phyloP scores from a whole-genome alignment of 2,888 invertebrate species.

The Aethes cnicana region DNA sequence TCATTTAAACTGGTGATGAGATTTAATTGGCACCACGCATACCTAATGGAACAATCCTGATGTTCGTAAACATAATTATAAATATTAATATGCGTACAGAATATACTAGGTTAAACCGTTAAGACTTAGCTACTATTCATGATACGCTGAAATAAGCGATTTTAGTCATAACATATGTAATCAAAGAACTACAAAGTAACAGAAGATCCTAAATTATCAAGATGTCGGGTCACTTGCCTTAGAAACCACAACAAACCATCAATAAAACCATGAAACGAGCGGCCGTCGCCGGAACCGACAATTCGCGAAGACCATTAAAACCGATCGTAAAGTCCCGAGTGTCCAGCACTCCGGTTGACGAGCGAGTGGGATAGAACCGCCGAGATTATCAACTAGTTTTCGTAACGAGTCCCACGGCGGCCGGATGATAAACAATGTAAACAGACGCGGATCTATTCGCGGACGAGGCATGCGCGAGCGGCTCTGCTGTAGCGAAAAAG shows the following conservation, averaged over 20 bases:
- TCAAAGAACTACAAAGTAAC: no score
- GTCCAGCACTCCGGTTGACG: slow-evolving; percentile 15
- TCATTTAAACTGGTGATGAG: neutral
- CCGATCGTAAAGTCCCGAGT: slow-evolving; percentile 19
- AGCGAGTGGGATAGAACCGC: slow-evolving; percentile 33
- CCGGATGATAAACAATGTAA: slow-evolving; percentile 45
- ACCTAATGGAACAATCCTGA: neutral
- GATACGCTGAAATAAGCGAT: no score
- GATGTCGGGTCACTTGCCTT: neutral
- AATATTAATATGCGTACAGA: no score
- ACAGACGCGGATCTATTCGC: slow-evolving; percentile 47
- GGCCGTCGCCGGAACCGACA: neutral
- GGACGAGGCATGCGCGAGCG: slow-evolving; percentile 35
- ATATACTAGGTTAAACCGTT: no score
- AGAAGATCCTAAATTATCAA: neutral
- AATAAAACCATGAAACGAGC: slow-evolving; percentile 3
- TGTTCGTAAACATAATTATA: neutral
- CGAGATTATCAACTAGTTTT: slow-evolving; percentile 26
- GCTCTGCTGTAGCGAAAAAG: neutral
- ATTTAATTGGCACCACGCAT: neutral
- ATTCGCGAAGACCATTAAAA: slow-evolving; percentile 30
- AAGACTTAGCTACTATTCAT: no score
- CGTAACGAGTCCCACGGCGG: slow-evolving; percentile 41
- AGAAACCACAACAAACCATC: neutral
- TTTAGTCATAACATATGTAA: no score